Conservation (phyloP, 1,140 invertebrate genomes). For the Tetramorium alpestre region DNA sequence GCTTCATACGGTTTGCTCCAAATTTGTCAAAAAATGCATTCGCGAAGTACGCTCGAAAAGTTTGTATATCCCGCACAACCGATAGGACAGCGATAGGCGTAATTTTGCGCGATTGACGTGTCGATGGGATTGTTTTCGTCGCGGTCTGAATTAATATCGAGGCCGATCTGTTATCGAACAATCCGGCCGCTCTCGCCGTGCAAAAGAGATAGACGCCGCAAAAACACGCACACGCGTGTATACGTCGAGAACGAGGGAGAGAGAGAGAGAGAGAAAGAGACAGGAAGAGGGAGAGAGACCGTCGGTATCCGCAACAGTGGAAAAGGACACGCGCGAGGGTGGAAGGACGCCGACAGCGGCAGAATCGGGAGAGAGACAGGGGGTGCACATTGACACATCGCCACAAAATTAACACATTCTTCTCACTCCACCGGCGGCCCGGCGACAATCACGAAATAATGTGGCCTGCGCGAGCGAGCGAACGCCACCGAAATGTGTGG, state of each 20-base stretch:
- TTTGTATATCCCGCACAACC: neutral
- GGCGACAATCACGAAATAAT: slow-evolving; percentile 84
- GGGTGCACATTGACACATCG: slow-evolving; percentile 80
- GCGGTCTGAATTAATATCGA: slow-evolving; percentile 61
- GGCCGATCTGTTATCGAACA: slow-evolving; percentile 61
- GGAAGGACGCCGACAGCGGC: slow-evolving; percentile 22
- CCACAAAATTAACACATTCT: slow-evolving; percentile 84
- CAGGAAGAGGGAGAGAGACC: neutral
- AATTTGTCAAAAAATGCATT: neutral
- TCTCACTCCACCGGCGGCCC: slow-evolving; percentile 78
- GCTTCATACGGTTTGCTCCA: neutral
- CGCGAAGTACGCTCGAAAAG: slow-evolving; percentile 1
- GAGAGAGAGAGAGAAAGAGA: neutral
- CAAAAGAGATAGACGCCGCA: slow-evolving; percentile 52
- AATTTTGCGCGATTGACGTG: slow-evolving; percentile 51
- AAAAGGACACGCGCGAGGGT: slow-evolving; percentile 37
- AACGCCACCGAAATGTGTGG: slow-evolving; percentile 82
- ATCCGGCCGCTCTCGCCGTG: slow-evolving; percentile 23
- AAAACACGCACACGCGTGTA: slow-evolving; percentile 30
- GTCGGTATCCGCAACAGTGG: slow-evolving; percentile 24
- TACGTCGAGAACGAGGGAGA: neutral
- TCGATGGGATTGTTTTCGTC: slow-evolving; percentile 57
- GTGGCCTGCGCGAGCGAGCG: slow-evolving; percentile 78
- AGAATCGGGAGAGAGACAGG: slow-evolving; percentile 16
- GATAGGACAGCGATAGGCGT: slow-evolving; percentile 37